Evolutionary conservation across 2,888 invertebrate genomes (phyloP).

Genomic region (Ophion obscuratus): DNA sequence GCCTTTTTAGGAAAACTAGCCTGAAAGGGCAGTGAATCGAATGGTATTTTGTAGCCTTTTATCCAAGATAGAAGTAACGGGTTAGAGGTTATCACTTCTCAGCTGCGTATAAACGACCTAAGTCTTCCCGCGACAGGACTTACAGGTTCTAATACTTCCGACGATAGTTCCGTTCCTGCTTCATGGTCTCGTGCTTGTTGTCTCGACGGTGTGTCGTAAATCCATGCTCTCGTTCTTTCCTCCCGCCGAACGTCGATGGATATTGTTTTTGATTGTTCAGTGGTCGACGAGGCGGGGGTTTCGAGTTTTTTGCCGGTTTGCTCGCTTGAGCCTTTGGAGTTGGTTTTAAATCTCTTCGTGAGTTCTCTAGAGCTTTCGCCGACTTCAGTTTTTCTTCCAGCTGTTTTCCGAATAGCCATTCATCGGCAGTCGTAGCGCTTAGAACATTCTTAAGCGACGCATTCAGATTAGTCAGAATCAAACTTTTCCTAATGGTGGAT

Average conservation of each 20-base stretch:
- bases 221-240: constrained; percentile 16
- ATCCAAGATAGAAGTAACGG: constrained; percentile 57
- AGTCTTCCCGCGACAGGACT: constrained; percentile 53
- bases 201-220: background rate
- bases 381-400: constrained; percentile 44
- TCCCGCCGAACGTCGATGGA: constrained; percentile 15
- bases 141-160: constrained; percentile 30
- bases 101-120: constrained; percentile 32
- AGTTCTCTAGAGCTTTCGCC: constrained; percentile 39
- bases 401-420: constrained; percentile 54
- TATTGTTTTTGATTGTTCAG: background rate
- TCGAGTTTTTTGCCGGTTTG: background rate
- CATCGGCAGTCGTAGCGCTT: constrained; percentile 41
- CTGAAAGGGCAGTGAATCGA: constrained; percentile 25
- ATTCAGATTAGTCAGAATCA: constrained; percentile 45
- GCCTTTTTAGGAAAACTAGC: constrained; percentile 1
- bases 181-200: constrained; percentile 13
- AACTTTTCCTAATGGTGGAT: constrained; percentile 34
- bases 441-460: constrained; percentile 46
- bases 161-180: background rate
- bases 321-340: background rate
- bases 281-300: background rate
- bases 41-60: constrained; percentile 54
- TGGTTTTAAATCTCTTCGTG: constrained; percentile 19
- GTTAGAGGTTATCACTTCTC: constrained; percentile 55